Conservation (phyloP, 1,140 invertebrate genomes). For the Temnothorax longispinosus region DNA sequence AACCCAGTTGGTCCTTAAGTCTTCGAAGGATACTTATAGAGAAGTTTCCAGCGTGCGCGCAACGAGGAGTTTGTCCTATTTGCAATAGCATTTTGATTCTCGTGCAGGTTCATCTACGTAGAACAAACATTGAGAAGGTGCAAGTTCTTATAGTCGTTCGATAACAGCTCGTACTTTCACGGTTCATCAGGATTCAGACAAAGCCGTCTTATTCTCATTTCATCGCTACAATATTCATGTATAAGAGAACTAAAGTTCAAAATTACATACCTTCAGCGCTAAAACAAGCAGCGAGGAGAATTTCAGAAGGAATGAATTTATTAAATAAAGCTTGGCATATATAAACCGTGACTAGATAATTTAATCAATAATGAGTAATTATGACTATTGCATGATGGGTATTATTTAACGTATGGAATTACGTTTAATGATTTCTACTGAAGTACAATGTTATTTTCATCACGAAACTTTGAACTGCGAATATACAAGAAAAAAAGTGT, state of each 20-base stretch:
- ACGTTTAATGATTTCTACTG: neutral
- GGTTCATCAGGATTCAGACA: neutral
- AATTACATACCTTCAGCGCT: neutral
- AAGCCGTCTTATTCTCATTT: neutral
- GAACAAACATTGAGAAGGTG: neutral
- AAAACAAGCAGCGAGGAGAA: neutral
- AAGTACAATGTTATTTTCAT: neutral
- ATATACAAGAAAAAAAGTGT: neutral
- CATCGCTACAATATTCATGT: neutral
- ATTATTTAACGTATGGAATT: neutral
- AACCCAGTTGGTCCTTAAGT: constrained; percentile 43
- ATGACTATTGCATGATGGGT: neutral
- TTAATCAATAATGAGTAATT: neutral
- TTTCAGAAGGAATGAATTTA: neutral
- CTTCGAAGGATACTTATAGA: constrained; percentile 19
- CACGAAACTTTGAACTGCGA: neutral
- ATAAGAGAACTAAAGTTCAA: neutral
- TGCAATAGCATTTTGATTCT: constrained; percentile 49
- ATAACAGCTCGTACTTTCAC: neutral
- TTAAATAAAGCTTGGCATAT: neutral
- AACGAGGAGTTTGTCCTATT: constrained; percentile 38
- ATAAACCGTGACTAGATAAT: neutral
- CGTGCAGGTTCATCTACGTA: constrained; percentile 31
- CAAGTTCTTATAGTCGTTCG: neutral
- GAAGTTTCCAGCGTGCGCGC: constrained; percentile 28